These are phyloP conservation scores for Cetonia aurata DNA, from an alignment of 2,888 invertebrate species.

Conservation along the genomic window DNA sequence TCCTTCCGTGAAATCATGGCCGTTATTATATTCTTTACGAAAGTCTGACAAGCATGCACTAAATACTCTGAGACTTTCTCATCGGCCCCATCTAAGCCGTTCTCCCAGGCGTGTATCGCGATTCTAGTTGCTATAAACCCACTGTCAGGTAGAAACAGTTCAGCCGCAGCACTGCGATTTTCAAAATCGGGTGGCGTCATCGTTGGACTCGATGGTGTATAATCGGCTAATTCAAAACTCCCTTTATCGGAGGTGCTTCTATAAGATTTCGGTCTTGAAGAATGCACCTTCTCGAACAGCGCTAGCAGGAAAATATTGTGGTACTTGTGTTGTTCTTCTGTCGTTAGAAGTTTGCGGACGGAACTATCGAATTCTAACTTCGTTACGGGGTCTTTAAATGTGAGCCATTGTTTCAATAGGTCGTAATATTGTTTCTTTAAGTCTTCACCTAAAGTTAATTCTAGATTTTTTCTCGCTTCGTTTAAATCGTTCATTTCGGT, in stretches of 20 bases:
- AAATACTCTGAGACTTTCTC: conserved; percentile 87
- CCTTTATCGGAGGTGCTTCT: conserved; percentile 67
- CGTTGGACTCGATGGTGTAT: conserved; percentile 44
- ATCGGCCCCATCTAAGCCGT: conserved; percentile 86
- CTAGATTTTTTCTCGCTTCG: conserved; percentile 72
- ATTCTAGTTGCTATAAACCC: conserved; percentile 86
- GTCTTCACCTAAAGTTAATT: conserved; percentile 77
- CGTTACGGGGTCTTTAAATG: conserved; percentile 78
- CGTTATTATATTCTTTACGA: conserved; percentile 85
- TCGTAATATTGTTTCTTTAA: conserved; percentile 76
- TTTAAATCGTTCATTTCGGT: conserved; percentile 65
- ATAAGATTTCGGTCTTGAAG: conserved; percentile 48
- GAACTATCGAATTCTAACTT: conserved; percentile 88
- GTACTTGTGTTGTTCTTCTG: conserved; percentile 79
- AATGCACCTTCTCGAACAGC: conserved; percentile 64
- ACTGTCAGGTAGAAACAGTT: conserved; percentile 86
- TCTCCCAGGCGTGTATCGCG: conserved; percentile 90
- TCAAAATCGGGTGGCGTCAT: conserved; percentile 45
- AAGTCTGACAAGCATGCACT: conserved; percentile 82
- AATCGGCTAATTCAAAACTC: conserved; percentile 44
- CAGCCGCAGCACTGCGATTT: conserved; percentile 73
- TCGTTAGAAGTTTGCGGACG: conserved; percentile 79
- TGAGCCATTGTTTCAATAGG: conserved; percentile 78
- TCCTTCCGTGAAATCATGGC: conserved; percentile 85
- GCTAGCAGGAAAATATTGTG: conserved; percentile 90